Base-by-base conservation (phyloP, 2,888 invertebrate genomes). In the Lampropteryx suffumata region DNA sequence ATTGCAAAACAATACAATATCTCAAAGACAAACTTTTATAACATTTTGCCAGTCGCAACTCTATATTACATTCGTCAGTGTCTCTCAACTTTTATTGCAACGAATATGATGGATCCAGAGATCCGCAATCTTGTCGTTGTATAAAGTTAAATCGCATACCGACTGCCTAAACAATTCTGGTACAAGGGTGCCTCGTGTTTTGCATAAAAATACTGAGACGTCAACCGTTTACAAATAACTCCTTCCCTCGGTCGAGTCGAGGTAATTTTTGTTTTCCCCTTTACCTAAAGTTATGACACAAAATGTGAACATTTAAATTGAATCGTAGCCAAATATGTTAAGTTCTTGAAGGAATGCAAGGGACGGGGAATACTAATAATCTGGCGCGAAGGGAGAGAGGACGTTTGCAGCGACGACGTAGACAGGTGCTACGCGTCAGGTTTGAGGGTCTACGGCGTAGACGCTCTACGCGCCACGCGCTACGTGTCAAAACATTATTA, bases 171-270 rank as follows among this genome's bases (percentile, higher is more conserved):
- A 87, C 84, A 84, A 85, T 87, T 84, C 82, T 69, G 78, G 73
- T 76, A 83, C 77, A 75, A 75, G 75, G 75, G 78, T 74, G 72
- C 66, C 64, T 71, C 69, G 72, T 71, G 80, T 77, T 85, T 84
- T 81, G 79, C 82, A 88, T 84, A 81, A 82, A 84, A 85, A 86
- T 85, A 76, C 77, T 80, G 74, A 83, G 75, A 87, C 79, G 83
- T 85, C 85, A 84, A 84, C 79, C 73, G 74, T 83, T 84, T 84
- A 86, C 86, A 86, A 87, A 87, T 84, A 88, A 84, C 82, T 81
- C 80, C 79, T 82, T 73, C 71, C 73, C 69, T 69, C 67, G 62
- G 74, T 71, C 70, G 68, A 71, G 73, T 70, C 68, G 68, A 72
- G 70, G 76, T 82, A 82, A 82, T 86, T 84, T 84, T 84, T 83